Conservation (phyloP, 2,113 vertebrate genomes). For the Phainopepla nitens region DNA sequence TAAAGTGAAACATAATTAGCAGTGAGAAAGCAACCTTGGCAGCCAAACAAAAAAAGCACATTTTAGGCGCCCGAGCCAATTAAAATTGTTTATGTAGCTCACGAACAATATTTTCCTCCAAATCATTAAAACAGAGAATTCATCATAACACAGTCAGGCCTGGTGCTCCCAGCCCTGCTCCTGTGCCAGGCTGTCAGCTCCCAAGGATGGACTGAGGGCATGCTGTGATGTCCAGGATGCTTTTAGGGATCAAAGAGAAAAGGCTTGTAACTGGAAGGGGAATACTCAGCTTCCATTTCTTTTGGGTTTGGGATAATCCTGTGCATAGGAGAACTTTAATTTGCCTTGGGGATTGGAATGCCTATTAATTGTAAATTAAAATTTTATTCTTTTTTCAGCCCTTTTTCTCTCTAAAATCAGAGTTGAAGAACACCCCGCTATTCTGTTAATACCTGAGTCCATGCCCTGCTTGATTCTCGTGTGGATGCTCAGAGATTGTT, state of each 20-base stretch:
- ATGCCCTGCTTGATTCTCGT: background rate
- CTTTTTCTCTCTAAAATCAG: background rate
- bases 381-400: background rate
- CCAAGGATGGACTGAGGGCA: background rate
- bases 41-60: constrained; percentile 77
- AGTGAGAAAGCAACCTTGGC: constrained; percentile 75
- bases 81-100: constrained; percentile 77
- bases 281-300: background rate
- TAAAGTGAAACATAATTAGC: constrained; percentile 77
- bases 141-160: constrained; percentile 19
- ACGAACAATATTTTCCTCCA: constrained; percentile 72
- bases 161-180: background rate
- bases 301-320: background rate
- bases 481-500: background rate
- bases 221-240: accelerated
- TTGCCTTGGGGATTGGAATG: background rate
- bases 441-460: background rate
- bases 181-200: background rate
- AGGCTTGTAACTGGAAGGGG: background rate
- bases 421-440: background rate
- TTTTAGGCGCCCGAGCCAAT: constrained; percentile 72
- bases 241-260: background rate
- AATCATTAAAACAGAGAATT: constrained; percentile 64
- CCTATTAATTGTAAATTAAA: background rate
- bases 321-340: background rate